Conservation (phyloP, 2,797 vertebrate species). For the Diceros bicornis region DNA sequence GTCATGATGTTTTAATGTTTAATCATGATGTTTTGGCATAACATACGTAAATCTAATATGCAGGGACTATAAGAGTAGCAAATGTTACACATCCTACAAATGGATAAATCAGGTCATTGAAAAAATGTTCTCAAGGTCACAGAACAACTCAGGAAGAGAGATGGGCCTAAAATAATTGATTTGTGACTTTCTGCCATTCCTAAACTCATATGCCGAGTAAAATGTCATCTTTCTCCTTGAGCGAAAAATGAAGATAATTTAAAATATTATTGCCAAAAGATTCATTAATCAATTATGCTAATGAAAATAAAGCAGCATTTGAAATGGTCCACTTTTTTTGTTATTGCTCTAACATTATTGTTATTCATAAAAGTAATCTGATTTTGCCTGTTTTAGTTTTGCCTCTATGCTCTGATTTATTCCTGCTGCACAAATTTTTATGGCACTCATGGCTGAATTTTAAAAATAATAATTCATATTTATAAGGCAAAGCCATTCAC, state of each 20-base stretch:
- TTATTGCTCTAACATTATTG: not conserved
- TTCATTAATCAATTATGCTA: not conserved
- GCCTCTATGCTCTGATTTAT: not conserved
- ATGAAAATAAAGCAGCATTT: not conserved
- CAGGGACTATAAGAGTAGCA: not conserved
- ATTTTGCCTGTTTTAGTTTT: slow-evolving; percentile 18
- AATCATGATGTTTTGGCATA: not conserved
- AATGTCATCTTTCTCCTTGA: not conserved
- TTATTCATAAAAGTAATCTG: not conserved
- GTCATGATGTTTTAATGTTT: not conserved
- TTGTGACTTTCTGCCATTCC: not conserved
- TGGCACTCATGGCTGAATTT: not conserved
- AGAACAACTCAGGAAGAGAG: slow-evolving; percentile 26
- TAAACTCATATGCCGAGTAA: not conserved
- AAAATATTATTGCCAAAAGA: not conserved
- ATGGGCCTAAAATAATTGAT: not conserved
- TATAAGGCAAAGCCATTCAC: not conserved
- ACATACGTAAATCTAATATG: slow-evolving; percentile 25
- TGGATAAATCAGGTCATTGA: not conserved
- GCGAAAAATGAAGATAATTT: slow-evolving; percentile 34
- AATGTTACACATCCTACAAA: not conserved
- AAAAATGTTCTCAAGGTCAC: slow-evolving; percentile 36
- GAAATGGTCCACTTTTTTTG: not conserved
- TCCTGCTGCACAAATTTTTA: not conserved
- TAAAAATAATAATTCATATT: not conserved